These are phyloP conservation scores for Ailuropoda melanoleuca DNA, from an alignment of 2,113 vertebrate species.

Conservation along the genomic window DNA sequence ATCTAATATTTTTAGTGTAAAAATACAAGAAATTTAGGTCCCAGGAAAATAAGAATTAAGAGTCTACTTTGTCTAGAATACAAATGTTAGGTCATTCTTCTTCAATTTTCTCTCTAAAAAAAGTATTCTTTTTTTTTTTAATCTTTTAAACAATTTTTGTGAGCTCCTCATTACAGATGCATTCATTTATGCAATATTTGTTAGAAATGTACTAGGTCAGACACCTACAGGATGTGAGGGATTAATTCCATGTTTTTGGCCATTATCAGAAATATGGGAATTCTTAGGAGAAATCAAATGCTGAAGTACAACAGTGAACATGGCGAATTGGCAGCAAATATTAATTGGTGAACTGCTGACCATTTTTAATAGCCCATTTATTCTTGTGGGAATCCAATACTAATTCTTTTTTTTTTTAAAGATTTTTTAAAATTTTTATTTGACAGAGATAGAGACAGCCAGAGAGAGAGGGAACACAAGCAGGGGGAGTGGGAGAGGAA, in stretches of 20 bases:
- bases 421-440: no score
- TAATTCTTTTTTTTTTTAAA: not conserved
- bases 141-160: not conserved
- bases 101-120: not conserved
- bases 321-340: not conserved
- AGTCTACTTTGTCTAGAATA: not conserved
- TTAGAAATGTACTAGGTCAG: not conserved
- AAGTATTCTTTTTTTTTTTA: not conserved
- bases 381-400: not conserved
- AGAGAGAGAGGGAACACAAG: no score
- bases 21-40: not conserved
- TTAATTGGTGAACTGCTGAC: not conserved
- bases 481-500: no score
- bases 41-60: not conserved
- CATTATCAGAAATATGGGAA: not conserved
- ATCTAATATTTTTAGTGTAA: constrained; percentile 24
- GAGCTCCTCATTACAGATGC: not conserved
- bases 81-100: not conserved
- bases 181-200: not conserved
- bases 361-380: constrained; percentile 1
- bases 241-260: not conserved
- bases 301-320: not conserved
- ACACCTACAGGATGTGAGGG: not conserved
- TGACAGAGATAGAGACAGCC: no score
- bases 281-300: not conserved